Conservation (phyloP, 2,888 invertebrate species). For the Prionchulus punctatus region DNA sequence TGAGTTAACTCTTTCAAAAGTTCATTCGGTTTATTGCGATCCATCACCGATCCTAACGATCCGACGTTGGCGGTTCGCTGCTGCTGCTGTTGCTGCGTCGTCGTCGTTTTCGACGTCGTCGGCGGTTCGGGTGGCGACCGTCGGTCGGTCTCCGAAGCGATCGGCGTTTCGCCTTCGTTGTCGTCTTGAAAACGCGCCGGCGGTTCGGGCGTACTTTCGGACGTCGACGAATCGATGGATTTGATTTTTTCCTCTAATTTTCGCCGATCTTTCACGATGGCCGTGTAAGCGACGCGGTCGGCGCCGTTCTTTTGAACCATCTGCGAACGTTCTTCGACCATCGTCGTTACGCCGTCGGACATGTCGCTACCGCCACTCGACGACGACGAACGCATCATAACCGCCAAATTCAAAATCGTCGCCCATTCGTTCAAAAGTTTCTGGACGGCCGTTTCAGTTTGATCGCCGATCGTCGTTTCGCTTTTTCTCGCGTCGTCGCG, state of each 20-base stretch:
- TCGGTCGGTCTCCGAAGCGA: background rate
- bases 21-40: background rate
- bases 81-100: too few species aligned
- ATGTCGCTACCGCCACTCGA: background rate
- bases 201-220: background rate
- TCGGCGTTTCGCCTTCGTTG: background rate
- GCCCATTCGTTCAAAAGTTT: slow-evolving; percentile 7
- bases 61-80: background rate
- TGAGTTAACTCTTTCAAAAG: slow-evolving; percentile 18
- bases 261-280: too few species aligned
- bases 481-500: slow-evolving; percentile 2
- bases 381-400: background rate
- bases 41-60: too few species aligned
- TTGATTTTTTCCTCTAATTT: too few species aligned
- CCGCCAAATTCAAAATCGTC: slow-evolving; percentile 5
- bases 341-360: too few species aligned
- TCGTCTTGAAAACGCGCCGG: background rate
- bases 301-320: too few species aligned
- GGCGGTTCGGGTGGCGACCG: background rate
- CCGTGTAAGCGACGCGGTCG: too few species aligned
- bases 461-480: background rate
- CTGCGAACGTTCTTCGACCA: too few species aligned
- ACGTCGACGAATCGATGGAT: background rate
- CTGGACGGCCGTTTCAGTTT: background rate
- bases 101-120: too few species aligned